Percentiles rank a stretch among this genome's conserved stretches.
These are phyloP conservation scores for Parauchenoglanis ngamensis DNA, from an alignment of 2,797 vertebrate species.

Conservation along the genomic window DNA sequence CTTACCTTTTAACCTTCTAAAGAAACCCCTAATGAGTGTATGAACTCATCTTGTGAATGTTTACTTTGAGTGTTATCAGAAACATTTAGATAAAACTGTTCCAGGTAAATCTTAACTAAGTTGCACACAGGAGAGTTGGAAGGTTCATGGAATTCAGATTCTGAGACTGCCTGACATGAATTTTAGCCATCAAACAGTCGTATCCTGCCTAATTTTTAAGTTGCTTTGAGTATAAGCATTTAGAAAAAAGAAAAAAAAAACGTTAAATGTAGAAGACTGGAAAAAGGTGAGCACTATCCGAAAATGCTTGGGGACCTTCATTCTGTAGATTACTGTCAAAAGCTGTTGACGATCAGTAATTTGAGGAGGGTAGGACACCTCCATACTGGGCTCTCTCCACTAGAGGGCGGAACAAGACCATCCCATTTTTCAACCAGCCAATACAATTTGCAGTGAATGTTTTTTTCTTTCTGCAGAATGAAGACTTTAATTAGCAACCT, in stretches of 20 bases:
- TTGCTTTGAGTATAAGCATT: neutral
- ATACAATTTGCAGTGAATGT: neutral
- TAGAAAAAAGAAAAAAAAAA: neutral
- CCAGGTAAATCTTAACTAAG: neutral
- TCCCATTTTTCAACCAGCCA: neutral
- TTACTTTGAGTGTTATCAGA: neutral
- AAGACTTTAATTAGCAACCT: neutral
- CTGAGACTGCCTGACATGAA: neutral
- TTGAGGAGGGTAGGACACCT: too few relatives aligned
- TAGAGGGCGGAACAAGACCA: constrained; percentile 41
- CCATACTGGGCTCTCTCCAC: constrained; percentile 29
- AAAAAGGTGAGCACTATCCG: neutral
- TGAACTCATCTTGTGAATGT: neutral
- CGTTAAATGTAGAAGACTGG: neutral
- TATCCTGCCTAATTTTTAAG: neutral
- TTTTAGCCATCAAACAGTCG: neutral
- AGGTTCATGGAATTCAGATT: neutral
- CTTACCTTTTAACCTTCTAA: neutral
- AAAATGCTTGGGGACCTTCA: neutral
- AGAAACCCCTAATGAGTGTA: neutral
- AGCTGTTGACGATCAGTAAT: neutral
- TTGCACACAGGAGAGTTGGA: neutral
- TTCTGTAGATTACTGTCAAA: neutral
- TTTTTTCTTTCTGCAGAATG: neutral
- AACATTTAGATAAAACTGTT: neutral